These are phyloP conservation scores for Heliconius aoede DNA, from an alignment of 2,888 invertebrate species.

Conservation along the genomic window DNA sequence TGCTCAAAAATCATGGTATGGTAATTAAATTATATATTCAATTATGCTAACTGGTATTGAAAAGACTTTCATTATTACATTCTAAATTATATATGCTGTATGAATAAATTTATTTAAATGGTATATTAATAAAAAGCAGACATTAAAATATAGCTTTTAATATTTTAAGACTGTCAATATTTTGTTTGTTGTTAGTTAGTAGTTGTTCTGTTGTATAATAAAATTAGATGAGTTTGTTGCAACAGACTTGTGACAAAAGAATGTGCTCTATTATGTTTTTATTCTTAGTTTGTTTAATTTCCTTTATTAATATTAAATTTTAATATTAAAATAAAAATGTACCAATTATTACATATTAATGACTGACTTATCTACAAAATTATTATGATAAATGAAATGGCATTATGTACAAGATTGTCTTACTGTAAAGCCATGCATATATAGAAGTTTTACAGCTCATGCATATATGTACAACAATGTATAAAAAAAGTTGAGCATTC, in stretches of 20 bases:
- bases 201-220: background rate
- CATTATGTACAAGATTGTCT: slow-evolving; percentile 34
- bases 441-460: slow-evolving; percentile 36
- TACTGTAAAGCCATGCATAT: slow-evolving; percentile 41
- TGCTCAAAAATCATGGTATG: too few relatives aligned
- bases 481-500: slow-evolving; percentile 53
- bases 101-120: too few relatives aligned
- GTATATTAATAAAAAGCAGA: too few relatives aligned
- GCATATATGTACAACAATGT: slow-evolving; percentile 50
- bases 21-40: too few relatives aligned
- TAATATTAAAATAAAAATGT: background rate
- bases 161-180: background rate
- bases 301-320: background rate
- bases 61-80: too few relatives aligned
- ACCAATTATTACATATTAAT: background rate
- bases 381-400: slow-evolving; percentile 24
- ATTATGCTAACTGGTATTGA: too few relatives aligned
- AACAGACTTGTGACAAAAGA: background rate
- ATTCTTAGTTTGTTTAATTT: background rate
- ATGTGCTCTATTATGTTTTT: background rate
- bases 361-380: background rate
- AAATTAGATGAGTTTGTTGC: background rate
- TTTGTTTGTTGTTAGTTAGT: too few relatives aligned
- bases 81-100: too few relatives aligned
- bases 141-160: background rate